Evolutionary conservation across 2,113 vertebrate species (phyloP).

Genomic region (Ellobius talpinus): DNA sequence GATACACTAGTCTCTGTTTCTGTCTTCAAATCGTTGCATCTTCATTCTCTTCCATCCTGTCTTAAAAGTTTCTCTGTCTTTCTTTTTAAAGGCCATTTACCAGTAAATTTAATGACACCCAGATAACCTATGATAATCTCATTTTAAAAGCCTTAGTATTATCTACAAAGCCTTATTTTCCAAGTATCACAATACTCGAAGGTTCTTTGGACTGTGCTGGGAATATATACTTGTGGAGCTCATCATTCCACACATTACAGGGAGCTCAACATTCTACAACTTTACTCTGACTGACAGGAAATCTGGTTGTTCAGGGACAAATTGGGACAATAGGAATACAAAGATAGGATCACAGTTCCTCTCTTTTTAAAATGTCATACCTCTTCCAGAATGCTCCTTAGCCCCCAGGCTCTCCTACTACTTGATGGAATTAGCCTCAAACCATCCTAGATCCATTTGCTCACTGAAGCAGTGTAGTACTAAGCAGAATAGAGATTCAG

Average conservation of each 20-base stretch:
- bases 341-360: neutral
- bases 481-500: neutral
- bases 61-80: neutral
- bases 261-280: neutral
- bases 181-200: neutral
- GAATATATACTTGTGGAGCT: neutral
- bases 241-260: neutral
- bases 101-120: neutral
- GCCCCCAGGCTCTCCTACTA: neutral
- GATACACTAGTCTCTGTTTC: neutral
- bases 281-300: neutral
- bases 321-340: neutral
- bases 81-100: neutral
- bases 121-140: neutral
- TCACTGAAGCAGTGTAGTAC: neutral
- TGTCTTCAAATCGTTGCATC: neutral
- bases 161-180: neutral
- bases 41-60: neutral
- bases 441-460: neutral
- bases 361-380: neutral
- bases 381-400: neutral
- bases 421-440: neutral
- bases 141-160: constrained; percentile 11
- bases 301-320: neutral
- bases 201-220: neutral